Conservation (phyloP, 2,888 invertebrate genomes). For the Spilosoma lubricipeda region DNA sequence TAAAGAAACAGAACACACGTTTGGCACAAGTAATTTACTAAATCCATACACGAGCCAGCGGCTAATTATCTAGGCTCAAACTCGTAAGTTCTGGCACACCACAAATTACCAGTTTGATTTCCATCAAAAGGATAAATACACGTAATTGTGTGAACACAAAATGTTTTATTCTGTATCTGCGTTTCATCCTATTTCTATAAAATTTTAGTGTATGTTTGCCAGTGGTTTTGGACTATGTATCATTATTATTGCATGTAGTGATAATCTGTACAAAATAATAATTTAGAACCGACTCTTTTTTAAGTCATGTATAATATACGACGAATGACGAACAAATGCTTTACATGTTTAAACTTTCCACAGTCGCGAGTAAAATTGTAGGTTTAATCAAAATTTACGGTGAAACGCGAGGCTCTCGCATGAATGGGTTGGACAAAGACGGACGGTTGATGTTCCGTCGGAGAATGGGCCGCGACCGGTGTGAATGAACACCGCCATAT, state of each 20-base stretch:
- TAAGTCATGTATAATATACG: background rate
- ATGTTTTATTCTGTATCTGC: too few relatives aligned
- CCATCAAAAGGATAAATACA: too few relatives aligned
- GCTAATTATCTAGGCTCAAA: background rate
- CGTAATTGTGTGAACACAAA: too few relatives aligned
- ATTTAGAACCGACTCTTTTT: background rate
- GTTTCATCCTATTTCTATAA: too few relatives aligned
- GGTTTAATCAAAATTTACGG: slow-evolving; percentile 7
- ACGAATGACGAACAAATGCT: background rate
- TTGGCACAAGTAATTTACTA: background rate
- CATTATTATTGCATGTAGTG: background rate
- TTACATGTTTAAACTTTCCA: background rate
- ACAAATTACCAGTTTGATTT: too few relatives aligned
- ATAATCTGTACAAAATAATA: background rate
- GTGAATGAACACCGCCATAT: background rate
- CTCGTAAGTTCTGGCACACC: background rate
- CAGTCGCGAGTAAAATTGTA: background rate
- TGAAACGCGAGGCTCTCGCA: background rate
- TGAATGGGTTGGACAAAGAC: slow-evolving; percentile 6
- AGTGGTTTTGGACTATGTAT: too few relatives aligned
- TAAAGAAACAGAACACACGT: background rate
- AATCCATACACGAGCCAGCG: background rate
- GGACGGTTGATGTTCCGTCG: background rate
- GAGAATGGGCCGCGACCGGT: background rate
- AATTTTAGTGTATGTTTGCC: too few relatives aligned